Percentiles rank a stretch among this genome's conserved stretches.
These are phyloP conservation scores for Calliphora vicina DNA, from an alignment of 1,140 invertebrate species.

Conservation along the genomic window DNA sequence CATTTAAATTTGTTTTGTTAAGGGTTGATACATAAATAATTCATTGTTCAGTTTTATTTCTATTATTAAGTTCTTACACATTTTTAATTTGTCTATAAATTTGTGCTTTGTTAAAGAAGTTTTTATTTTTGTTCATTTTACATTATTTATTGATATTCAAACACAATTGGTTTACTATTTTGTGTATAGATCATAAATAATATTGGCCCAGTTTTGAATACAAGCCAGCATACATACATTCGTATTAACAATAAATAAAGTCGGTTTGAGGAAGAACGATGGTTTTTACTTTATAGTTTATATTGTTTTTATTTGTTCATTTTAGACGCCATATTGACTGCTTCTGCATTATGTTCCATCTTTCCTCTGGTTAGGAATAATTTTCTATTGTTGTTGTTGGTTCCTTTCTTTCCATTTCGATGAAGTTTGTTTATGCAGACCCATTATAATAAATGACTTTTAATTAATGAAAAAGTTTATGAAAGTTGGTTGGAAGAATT, in stretches of 20 bases:
- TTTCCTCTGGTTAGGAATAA: neutral
- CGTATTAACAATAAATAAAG: neutral
- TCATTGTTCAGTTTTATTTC: neutral
- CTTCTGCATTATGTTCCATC: constrained; percentile 8
- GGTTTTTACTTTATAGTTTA: neutral
- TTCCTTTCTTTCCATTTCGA: neutral
- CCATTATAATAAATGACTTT: constrained; percentile 10
- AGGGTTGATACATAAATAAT: neutral
- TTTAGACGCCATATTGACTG: neutral
- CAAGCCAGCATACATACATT: neutral
- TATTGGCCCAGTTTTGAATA: neutral
- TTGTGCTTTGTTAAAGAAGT: neutral
- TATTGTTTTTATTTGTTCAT: neutral
- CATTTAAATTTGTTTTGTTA: neutral
- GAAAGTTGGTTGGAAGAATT: neutral
- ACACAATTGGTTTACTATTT: neutral
- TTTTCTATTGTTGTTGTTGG: neutral
- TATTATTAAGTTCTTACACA: neutral
- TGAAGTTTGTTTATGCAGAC: neutral
- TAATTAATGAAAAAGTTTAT: constrained; percentile 11
- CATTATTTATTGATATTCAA: neutral
- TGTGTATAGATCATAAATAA: neutral
- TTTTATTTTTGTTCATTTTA: neutral
- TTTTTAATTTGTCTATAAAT: neutral
- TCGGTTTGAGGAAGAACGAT: neutral